Conservation (phyloP, 2,113 vertebrate species). For the Cynocephalus volans region DNA sequence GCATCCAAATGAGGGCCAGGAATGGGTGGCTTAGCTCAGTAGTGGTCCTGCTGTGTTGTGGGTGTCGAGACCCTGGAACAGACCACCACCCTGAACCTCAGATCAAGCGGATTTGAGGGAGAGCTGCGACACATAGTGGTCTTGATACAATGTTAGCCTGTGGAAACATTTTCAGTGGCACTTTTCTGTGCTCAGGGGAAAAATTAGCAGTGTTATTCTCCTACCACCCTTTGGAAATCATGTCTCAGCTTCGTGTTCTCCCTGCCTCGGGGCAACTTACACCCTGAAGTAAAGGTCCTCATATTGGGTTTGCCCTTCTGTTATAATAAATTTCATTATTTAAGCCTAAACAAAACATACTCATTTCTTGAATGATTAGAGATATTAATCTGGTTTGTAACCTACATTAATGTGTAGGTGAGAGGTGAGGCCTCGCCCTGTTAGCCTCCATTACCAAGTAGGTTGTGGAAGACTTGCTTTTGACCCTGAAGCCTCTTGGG, state of each 20-base stretch:
- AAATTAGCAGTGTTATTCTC: not conserved
- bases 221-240: not conserved
- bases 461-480: not conserved
- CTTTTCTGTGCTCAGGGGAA: not conserved
- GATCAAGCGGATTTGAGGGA: not conserved
- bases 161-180: not conserved
- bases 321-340: not conserved
- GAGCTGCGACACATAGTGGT: not conserved
- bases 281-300: not conserved
- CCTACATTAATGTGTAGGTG: not conserved
- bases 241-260: not conserved
- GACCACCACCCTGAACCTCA: not conserved
- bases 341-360: not conserved
- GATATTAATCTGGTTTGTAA: not conserved
- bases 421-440: not conserved
- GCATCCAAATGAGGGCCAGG: not conserved
- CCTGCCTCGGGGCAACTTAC: not conserved
- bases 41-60: not conserved
- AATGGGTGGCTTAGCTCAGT: not conserved
- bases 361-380: not conserved
- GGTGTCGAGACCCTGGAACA: not conserved
- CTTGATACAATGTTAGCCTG: not conserved
- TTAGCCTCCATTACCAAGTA: not conserved
- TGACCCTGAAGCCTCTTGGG: not conserved
- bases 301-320: not conserved